These are phyloP conservation scores for Tetrax tetrax DNA, from an alignment of 2,113 vertebrate species.

Conservation along the genomic window DNA sequence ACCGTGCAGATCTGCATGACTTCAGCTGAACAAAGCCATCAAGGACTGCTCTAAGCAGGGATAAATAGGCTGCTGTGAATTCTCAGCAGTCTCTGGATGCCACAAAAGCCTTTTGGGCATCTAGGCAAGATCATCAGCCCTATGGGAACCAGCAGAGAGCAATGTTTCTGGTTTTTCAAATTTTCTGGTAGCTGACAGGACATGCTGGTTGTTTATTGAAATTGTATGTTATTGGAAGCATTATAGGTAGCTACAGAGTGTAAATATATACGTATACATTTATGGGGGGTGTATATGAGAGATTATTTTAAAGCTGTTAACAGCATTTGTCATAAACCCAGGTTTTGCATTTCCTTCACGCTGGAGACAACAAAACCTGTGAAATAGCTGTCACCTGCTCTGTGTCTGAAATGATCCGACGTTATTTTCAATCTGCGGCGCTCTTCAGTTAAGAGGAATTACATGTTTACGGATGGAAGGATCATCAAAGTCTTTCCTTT, in stretches of 20 bases:
- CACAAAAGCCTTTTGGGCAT: neutral
- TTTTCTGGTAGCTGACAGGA: neutral
- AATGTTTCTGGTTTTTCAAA: neutral
- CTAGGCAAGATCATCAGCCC: neutral
- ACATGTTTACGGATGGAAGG: neutral
- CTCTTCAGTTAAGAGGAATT: constrained; percentile 5
- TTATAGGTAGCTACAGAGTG: neutral
- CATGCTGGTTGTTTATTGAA: neutral
- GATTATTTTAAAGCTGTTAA: constrained; percentile 6
- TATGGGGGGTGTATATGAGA: neutral
- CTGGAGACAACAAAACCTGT: neutral
- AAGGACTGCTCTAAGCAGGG: neutral
- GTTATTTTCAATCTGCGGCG: neutral
- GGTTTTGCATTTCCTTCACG: neutral
- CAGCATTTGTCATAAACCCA: neutral
- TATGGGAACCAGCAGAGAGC: neutral
- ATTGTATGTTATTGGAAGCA: neutral
- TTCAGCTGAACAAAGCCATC: constrained; percentile 42
- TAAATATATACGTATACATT: neutral
- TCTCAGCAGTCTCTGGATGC: neutral
- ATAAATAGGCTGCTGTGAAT: constrained; percentile 9
- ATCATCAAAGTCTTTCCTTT: neutral
- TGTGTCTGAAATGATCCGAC: neutral
- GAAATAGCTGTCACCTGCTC: neutral
- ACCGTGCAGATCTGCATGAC: constrained; percentile 2